These are phyloP conservation scores for Cranoglanis bouderius DNA, from an alignment of 2,113 vertebrate species.

Conservation along the genomic window DNA sequence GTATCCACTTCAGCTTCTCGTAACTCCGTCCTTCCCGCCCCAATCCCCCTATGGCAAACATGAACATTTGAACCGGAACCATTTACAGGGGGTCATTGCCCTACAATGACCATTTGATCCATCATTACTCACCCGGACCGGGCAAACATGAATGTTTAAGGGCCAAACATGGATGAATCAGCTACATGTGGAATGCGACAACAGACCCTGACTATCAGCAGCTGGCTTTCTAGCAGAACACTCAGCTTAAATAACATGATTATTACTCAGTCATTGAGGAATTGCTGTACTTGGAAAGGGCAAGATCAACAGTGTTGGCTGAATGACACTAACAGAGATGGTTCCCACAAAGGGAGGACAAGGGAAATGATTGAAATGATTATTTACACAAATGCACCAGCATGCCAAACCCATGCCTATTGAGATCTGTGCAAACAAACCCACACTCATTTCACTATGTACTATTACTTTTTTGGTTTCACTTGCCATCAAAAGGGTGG, in stretches of 20 bases:
- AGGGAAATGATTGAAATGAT: constrained; percentile 15
- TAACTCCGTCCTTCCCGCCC: background rate
- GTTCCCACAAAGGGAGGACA: constrained; percentile 35
- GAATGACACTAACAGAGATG: constrained; percentile 10
- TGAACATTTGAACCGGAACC: constrained; percentile 69
- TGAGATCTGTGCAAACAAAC: constrained; percentile 19
- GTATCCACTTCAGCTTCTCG: background rate
- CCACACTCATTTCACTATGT: constrained; percentile 9
- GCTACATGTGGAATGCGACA: constrained; percentile 75
- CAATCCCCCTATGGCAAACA: constrained; percentile 58
- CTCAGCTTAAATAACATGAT: constrained; percentile 60
- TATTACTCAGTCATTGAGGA: constrained; percentile 62
- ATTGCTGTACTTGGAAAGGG: constrained; percentile 45
- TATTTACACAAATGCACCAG: constrained; percentile 29
- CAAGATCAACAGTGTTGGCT: constrained; percentile 12
- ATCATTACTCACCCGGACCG: constrained; percentile 53
- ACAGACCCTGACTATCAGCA: constrained; percentile 61
- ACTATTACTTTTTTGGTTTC: background rate
- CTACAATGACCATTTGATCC: constrained; percentile 60
- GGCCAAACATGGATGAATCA: constrained; percentile 71
- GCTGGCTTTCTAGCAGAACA: constrained; percentile 51
- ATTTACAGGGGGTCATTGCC: constrained; percentile 55
- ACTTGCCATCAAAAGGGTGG: background rate
- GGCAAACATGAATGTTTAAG: constrained; percentile 72
- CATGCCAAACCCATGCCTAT: constrained; percentile 2